Evolutionary conservation across 1,140 invertebrate genomes (phyloP), one percentile per base, ranked within the genome.

Genomic region (Drosophila lacteicornis): DNA sequence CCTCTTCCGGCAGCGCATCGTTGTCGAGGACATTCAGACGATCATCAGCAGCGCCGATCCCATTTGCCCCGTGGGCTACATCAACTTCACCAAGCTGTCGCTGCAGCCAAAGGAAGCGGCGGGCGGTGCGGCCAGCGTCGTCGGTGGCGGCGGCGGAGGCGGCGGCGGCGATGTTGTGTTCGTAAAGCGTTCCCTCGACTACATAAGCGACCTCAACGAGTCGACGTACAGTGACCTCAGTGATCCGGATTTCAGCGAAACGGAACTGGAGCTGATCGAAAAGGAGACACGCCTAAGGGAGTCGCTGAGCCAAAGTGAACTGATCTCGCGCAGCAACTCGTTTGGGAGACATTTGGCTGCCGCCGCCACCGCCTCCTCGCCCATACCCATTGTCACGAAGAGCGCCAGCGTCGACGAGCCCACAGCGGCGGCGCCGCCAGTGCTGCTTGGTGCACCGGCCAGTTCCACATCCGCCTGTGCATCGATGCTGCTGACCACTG

Each of bases 21-120:
- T 97, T 70, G 95, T 99, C 92, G 97, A 98, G 93, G 96, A 98
- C 81, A 96, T 95, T 76, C 97, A 99, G 94, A 95, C 96, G 82
- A 95, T 99, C 40, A 95, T 98, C 63, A 97, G 98, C 93, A 97
- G 97, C 49, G 95, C 97, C 87, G 97, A 99, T 94, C 96, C 97
- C 2, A 96, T 99, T 92, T 97, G 97, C 45, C 97, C 97, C 46
- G 98, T 98, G 57, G 98, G 97, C 55, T 99, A 98, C 93, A 94
- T 99, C 33, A 98, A 97, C 93, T 95, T 99, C 67, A 96, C 95
- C 73, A 97, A 96, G 92, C 93, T 98, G 45, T 96, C 96, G 78
- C 93, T 98, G 70, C 95, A 96, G 93, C 93, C 95, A 62, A 93
- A 94, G 86, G 93, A 94, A 73, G 91, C 93, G 75, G 57, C 67